Base-by-base conservation (phyloP, 2,113 vertebrate species). In the Sitta europaea region DNA sequence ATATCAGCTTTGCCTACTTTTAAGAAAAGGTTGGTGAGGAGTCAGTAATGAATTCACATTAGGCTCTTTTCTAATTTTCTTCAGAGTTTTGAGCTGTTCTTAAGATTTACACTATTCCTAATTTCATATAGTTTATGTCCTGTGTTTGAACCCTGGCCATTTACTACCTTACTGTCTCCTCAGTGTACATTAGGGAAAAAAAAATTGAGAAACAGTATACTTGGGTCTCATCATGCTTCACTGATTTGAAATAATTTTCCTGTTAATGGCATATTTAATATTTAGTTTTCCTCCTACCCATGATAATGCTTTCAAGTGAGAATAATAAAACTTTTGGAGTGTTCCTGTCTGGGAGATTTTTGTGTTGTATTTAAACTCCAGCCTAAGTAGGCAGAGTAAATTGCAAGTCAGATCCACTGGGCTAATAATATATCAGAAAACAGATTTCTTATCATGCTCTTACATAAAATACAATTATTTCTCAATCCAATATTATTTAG, bases 251-350 rank as follows among this genome's bases (percentile, higher is more conserved):
- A 86, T 94, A 55, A 50, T 92, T 93, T 89, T 80, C 58, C 73
- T 9, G 2, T 86, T 97, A 95, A 94, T 92, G 86, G 45, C 4
- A 11, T 86, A 75, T 88, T 92, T 96, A 95, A 90, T 94, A 90
- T 71, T 95, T 94, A 55, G 92, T 48, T 96, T 79, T 70, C 36
- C 59, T 94, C 45, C 57, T 86, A 19, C 70, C 51, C 24, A 0
- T 27, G 14, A 23, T 81, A 80, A 59, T 84, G 83, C 90, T 94
- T 93, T 94, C 73, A 86, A 90, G 76, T 48, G 40, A 86, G 57
- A 67, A 61, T 48, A 71, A 55, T 93, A 93, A 94, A 90, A 93
- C 82, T 94, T 93, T 67, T 29, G 38, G 63, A 92, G 31, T 1
- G 0, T 72, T 71, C 23, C 77, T 55, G 28, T 81, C 85, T 10